Evolutionary conservation across 2,113 vertebrate genomes (phyloP).

Genomic region (Proteles cristata): DNA sequence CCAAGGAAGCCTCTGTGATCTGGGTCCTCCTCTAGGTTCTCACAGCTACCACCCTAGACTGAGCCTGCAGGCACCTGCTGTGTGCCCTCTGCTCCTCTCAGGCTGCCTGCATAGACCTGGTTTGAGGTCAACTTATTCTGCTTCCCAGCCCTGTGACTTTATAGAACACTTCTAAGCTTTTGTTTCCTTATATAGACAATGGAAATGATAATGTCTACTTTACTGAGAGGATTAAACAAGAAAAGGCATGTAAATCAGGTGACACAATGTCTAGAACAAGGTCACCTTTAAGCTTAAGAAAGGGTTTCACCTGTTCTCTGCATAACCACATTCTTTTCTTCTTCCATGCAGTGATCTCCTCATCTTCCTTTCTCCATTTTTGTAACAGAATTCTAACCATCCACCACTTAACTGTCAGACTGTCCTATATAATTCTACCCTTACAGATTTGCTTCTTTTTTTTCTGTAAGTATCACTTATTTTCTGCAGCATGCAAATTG

Average conservation of each 20-base stretch:
- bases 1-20: not conserved
- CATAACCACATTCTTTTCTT: not conserved
- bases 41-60: no score
- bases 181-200: not conserved
- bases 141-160: not conserved
- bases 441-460: not conserved
- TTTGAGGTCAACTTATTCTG: not conserved
- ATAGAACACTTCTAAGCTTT: not conserved
- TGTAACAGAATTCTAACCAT: not conserved
- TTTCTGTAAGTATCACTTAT: conserved; percentile 18
- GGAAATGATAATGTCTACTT: not conserved
- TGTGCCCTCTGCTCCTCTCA: not conserved
- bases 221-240: not conserved
- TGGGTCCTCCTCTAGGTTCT: not conserved
- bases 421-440: not conserved
- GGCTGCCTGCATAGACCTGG: fast-evolving
- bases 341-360: not conserved
- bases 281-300: not conserved
- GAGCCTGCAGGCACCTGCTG: fast-evolving
- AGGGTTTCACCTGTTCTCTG: not conserved
- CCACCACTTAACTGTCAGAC: not conserved
- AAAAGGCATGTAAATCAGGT: not conserved
- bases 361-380: not conserved
- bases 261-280: not conserved
- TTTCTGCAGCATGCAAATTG: not conserved